Evolutionary conservation across 2,113 vertebrate species (phyloP), one percentile per base, ranked within the genome.

Genomic region (Coryphaenoides rupestris): DNA sequence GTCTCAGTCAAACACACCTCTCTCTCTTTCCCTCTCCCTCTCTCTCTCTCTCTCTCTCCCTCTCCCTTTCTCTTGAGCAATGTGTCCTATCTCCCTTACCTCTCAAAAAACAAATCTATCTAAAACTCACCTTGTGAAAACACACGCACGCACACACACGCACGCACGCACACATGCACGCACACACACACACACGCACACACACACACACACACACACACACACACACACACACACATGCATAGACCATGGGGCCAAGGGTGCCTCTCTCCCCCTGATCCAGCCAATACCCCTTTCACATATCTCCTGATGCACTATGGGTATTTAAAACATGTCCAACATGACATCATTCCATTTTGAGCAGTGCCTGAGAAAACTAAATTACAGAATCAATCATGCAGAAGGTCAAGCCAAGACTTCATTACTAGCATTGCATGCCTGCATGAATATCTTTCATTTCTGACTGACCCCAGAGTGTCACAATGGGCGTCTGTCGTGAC

Each of bases 391-490:
- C 97, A 98, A 98, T 98, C 96, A 98, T 93, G 93, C 92, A 96
- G 96, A 99, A 98, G 96, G 97, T 99, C 96, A 98, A 94, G 93
- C 92, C 91, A 93, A 96, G 95, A 97, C 96, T 99, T 99, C 95
- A 97, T 99, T 98, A 98, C 95, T 96, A 94, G 95, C 95, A 97
- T 95, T 98, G 95, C 95, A 97, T 96, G 96, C 93, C 95, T 96
- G 95, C 95, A 96, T 97, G 95, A 95, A 96, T 99, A 98, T 98
- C 95, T 99, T 96, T 99, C 95, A 96, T 98, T 99, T 96, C 95
- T 96, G 93, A 96, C 95, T 95, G 95, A 96, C 94, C 94, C 33
- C 94, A 95, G 95, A 96, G 95, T 96, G 95, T 98, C 95, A 99
- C 94, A 95, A 96, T 94, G 93, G 93, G 93, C 94, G 93, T 94